Base-by-base conservation (phyloP, 2,888 invertebrate species). In the Acleris cristana region DNA sequence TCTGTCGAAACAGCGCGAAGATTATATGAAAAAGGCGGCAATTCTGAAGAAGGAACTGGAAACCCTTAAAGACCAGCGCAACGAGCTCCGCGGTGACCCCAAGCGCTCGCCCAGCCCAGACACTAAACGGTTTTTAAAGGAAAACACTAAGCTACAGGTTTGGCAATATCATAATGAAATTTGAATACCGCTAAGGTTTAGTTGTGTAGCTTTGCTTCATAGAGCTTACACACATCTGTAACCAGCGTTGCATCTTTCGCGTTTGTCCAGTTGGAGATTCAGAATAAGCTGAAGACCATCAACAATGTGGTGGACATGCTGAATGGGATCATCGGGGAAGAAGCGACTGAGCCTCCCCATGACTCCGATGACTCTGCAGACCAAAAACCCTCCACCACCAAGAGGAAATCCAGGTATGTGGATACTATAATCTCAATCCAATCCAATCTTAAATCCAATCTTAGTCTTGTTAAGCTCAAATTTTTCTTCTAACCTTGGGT, bases 241-340 rank as follows among this genome's bases (percentile, higher is more conserved):
- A 70, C 71, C 63, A 44, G 63, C 51, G 63, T 55, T 48, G 74
- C 76, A 73, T 73, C 71, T 65, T 69, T 73, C 73, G 75, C 73
- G 70, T 76, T 77, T 77, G 73, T 81, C 74, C 93, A 96, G 96
- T 94, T 95, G 84, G 96, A 96, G 93, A 95, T 96, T 76, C 95
- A 95, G 86, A 95, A 95, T 82, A 96, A 96, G 90, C 90, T 96
- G 90, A 96, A 96, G 88, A 96, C 97, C 0, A 96, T 97, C 83
- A 95, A 95, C 87, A 97, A 97, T 86, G 97, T 97, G 23, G 96
- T 98, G 79, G 97, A 97, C 81, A 97, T 97, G 96, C 93, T 98
- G 77, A 96, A 96, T 69, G 96, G 96, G 45, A 96, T 97, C 80
- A 97, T 97, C 78, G 96, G 97, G 0, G 96, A 96, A 76, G 96